Percentiles rank a stretch among this genome's conserved stretches.
phyloP scores from a whole-genome alignment of 2,888 invertebrate species.

The Theodoxus fluviatilis region DNA sequence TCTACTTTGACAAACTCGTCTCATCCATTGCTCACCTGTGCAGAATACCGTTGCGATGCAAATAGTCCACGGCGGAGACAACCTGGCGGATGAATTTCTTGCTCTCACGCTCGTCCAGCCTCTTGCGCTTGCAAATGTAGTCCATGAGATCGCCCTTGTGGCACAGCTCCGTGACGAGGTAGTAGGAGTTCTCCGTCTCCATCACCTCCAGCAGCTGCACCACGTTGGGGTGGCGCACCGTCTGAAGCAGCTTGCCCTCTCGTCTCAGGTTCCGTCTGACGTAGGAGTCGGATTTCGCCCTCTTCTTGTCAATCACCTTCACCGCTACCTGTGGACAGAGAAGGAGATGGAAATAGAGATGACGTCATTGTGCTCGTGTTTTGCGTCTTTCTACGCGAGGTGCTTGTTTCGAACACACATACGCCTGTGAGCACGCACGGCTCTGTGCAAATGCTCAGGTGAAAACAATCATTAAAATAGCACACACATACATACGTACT shows the following conservation, averaged over 20 bases:
- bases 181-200: constrained; percentile 65
- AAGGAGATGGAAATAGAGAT: too few relatives aligned
- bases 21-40: constrained; percentile 62
- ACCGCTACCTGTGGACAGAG: constrained; percentile 57
- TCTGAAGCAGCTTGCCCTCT: constrained; percentile 61
- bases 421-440: too few relatives aligned
- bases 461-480: too few relatives aligned
- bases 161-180: constrained; percentile 63
- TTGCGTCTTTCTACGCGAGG: too few relatives aligned
- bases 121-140: constrained; percentile 56
- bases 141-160: constrained; percentile 61
- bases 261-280: constrained; percentile 61
- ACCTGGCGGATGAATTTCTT: constrained; percentile 60
- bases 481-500: too few relatives aligned
- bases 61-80: constrained; percentile 61
- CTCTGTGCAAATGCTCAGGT: too few relatives aligned
- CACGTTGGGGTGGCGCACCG: constrained; percentile 60
- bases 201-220: constrained; percentile 61
- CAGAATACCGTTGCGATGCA: constrained; percentile 61
- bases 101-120: constrained; percentile 56
- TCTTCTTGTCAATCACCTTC: constrained; percentile 64
- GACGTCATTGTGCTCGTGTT: too few relatives aligned
- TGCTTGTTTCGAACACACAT: too few relatives aligned
- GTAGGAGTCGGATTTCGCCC: constrained; percentile 60
- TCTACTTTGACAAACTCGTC: too few relatives aligned